Evolutionary conservation across 2,888 invertebrate genomes (phyloP), one percentile per base, ranked within the genome.

Genomic region (Acanthosepion lycidas): DNA sequence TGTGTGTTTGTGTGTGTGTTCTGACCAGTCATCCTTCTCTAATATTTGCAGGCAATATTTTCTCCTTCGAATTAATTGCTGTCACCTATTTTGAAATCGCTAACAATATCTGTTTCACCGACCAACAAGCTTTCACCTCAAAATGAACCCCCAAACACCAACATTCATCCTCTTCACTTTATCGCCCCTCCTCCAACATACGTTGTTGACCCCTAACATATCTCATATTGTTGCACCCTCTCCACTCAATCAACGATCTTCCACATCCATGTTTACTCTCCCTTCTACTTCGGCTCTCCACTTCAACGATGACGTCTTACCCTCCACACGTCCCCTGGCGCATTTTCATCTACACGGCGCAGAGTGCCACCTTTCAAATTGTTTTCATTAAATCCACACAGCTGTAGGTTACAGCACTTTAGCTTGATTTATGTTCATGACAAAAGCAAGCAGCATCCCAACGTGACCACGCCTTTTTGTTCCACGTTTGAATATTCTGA

Each of bases 341-440:
- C 9, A 78, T 78, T 15, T 33, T 78, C 78, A 18, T n/a, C 78
- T 59, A 59, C 59, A 59, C 59, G 6, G 20, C 59, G 23, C 78
- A n/a, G n/a, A 78, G 78, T 78, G 78, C 12, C 78, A 78, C n/a
- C 78, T 78, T 33, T 18, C n/a, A 78, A 78, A 78, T 78, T 78
- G 78, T 78, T 78, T 78, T 78, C 78, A 78, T 78, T 78, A 78
- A 78, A 78, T 78, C 78, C 78, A n/a, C 78, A 78, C 78, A 78
- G 78, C 78, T 78, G 78, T 78, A 78, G 78, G 78, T 78, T 78
- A 78, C 78, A 78, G 33, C n/a, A 4, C 78, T n/a, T 33, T 78
- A n/a, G 78, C 78, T 78, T 78, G n/a, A 78, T 78, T 78, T 78
- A 78, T 78, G 78, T 18, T 33, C 9, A n/a, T 78, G 78, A 78